Evolutionary conservation across 2,888 invertebrate genomes (phyloP).

Genomic region (Trachelus stipa): DNA sequence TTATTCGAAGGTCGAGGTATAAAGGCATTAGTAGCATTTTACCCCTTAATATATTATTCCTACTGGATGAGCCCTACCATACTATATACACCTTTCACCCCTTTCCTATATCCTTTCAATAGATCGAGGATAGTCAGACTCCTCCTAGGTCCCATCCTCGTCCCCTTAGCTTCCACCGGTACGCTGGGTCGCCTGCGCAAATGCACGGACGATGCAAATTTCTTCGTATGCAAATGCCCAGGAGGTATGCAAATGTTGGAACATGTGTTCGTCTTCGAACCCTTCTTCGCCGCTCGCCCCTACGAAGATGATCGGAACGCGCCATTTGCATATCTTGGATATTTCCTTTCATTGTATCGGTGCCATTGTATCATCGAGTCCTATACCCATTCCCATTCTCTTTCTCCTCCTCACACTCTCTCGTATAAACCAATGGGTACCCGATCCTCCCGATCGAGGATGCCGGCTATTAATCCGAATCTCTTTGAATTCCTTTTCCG

Average conservation of each 20-base stretch:
- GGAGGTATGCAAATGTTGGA: conserved; percentile 61
- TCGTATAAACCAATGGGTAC: conserved; percentile 48
- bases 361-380: conserved; percentile 53
- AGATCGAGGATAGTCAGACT: conserved; percentile 28
- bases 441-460: conserved; percentile 54
- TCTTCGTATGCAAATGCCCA: conserved; percentile 62
- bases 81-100: conserved; percentile 36
- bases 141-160: conserved; percentile 27
- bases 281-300: conserved; percentile 55
- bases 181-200: conserved; percentile 42
- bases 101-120: conserved; percentile 53
- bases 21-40: conserved; percentile 64
- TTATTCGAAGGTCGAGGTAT: conserved; percentile 47
- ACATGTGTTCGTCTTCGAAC: conserved; percentile 64
- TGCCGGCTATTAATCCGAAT: conserved; percentile 65
- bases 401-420: conserved; percentile 22
- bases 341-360: conserved; percentile 66
- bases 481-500: conserved; percentile 59
- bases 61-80: conserved; percentile 19
- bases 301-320: conserved; percentile 64
- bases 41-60: conserved; percentile 65
- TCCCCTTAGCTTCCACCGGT: conserved; percentile 24
- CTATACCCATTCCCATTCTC: conserved; percentile 23
- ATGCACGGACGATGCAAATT: conserved; percentile 64
- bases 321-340: conserved; percentile 66